These are phyloP conservation scores for Drosophila trapezifrons DNA, from an alignment of 1,140 invertebrate species.

Conservation along the genomic window DNA sequence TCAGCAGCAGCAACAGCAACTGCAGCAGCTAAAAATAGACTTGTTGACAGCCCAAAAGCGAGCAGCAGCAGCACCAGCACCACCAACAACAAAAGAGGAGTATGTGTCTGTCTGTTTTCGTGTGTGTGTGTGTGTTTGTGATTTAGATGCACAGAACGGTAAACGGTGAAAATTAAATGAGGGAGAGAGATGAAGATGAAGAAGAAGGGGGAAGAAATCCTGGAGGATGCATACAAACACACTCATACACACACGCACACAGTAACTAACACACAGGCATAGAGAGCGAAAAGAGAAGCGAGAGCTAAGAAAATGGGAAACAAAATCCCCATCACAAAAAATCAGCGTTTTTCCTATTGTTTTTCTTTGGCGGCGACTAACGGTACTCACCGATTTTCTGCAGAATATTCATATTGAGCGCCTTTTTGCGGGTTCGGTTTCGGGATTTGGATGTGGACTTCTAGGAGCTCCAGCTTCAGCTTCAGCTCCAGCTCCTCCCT, in stretches of 20 bases:
- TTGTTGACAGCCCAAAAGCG: conserved; percentile 74
- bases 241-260: conserved; percentile 2
- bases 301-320: conserved; percentile 34
- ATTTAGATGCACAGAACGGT: conserved; percentile 33
- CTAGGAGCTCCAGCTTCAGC: conserved; percentile 17
- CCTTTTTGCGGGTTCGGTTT: conserved; percentile 37
- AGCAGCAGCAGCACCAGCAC: conserved; percentile 14
- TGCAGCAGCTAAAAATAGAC: conserved; percentile 74
- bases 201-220: conserved; percentile 16
- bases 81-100: conserved; percentile 6
- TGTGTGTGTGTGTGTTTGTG: conserved; percentile 3
- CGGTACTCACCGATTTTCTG: conserved; percentile 67
- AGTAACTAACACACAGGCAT: conserved; percentile 1
- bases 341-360: conserved; percentile 12
- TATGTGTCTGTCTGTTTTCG: background rate
- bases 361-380: conserved; percentile 9
- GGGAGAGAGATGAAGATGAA: conserved; percentile 11
- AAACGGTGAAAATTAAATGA: conserved; percentile 30
- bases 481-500: conserved; percentile 16
- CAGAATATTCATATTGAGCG: conserved; percentile 62
- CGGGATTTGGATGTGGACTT: conserved; percentile 25
- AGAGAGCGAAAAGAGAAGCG: conserved; percentile 27
- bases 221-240: conserved; percentile 21
- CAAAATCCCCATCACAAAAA: conserved; percentile 20
- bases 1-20: conserved; percentile 10